A percentile compares a stretch with the other conserved stretches of the same genome.
Conservation (phyloP, 2,797 vertebrate species). For the Esox masquinongy region DNA sequence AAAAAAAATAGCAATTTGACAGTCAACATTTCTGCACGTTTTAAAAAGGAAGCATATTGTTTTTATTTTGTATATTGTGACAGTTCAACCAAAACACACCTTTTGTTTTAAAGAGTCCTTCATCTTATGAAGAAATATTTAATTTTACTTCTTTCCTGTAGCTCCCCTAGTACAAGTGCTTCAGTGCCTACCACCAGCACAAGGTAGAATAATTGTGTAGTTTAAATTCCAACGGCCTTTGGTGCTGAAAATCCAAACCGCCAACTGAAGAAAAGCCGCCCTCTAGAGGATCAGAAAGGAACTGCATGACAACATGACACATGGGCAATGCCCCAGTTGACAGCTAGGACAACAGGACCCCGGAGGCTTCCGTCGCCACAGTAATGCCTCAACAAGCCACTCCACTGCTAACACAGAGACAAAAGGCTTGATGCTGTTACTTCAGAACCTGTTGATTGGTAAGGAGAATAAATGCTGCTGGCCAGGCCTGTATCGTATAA, state of each 20-base stretch:
- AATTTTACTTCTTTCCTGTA: constrained; percentile 23
- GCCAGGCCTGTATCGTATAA: constrained; percentile 65
- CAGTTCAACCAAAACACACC: constrained; percentile 48
- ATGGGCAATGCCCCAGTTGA: constrained; percentile 28
- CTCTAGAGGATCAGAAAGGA: constrained; percentile 61
- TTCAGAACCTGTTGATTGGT: constrained; percentile 56
- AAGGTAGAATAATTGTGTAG: constrained; percentile 32
- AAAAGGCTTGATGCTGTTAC: not conserved
- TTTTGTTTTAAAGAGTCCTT: constrained; percentile 39
- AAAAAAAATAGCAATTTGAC: constrained; percentile 31
- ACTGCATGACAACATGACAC: constrained; percentile 35
- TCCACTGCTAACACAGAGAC: not conserved
- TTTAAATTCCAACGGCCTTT: constrained; percentile 33
- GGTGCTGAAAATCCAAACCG: constrained; percentile 52
- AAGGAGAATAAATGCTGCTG: constrained; percentile 53
- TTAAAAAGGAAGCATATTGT: constrained; percentile 54
- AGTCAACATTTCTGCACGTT: constrained; percentile 18
- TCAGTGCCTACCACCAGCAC: not conserved
- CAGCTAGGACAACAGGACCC: constrained; percentile 33
- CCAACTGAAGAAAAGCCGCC: constrained; percentile 58
- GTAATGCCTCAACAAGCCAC: constrained; percentile 33
- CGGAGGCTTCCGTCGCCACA: constrained; percentile 31
- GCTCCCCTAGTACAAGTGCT: constrained; percentile 7
- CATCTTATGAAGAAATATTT: constrained; percentile 37
- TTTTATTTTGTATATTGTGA: constrained; percentile 22